Conservation (phyloP, 2,113 vertebrate species). For the Macaca nemestrina region DNA sequence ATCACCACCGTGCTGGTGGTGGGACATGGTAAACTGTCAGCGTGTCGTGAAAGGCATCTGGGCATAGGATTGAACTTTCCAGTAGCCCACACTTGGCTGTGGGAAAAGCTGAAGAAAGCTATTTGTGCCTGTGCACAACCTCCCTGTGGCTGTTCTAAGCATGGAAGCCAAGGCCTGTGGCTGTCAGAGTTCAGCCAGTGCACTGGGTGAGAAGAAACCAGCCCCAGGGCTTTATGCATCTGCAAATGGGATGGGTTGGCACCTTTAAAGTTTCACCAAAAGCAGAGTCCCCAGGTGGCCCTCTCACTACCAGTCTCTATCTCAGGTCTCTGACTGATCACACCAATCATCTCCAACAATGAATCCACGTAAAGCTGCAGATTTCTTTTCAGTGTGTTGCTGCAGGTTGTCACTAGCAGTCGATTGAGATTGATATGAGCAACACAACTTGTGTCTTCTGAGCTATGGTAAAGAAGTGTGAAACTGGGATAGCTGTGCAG, state of each 20-base stretch:
- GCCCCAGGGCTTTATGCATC: neutral
- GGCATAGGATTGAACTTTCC: neutral
- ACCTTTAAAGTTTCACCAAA: neutral
- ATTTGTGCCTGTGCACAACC: neutral
- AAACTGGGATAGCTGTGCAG: neutral
- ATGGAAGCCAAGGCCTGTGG: rapidly evolving
- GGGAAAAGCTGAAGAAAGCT: neutral
- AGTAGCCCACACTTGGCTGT: neutral
- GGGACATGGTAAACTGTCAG: too few species aligned
- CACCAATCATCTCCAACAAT: rapidly evolving
- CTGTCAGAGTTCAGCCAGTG: neutral
- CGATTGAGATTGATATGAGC: neutral
- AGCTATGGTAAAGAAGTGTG: neutral
- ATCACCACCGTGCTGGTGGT: neutral
- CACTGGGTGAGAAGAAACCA: neutral
- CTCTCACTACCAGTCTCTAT: rapidly evolving
- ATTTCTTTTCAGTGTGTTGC: neutral
- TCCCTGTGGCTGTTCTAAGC: neutral
- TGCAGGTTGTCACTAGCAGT: neutral
- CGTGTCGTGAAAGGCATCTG: neutral
- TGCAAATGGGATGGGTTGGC: neutral
- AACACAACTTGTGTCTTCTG: neutral
- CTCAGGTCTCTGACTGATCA: rapidly evolving
- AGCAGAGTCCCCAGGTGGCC: neutral
- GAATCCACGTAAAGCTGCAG: neutral